Conservation (phyloP, 2,797 vertebrate species). For the Acipenser transmontanus region DNA sequence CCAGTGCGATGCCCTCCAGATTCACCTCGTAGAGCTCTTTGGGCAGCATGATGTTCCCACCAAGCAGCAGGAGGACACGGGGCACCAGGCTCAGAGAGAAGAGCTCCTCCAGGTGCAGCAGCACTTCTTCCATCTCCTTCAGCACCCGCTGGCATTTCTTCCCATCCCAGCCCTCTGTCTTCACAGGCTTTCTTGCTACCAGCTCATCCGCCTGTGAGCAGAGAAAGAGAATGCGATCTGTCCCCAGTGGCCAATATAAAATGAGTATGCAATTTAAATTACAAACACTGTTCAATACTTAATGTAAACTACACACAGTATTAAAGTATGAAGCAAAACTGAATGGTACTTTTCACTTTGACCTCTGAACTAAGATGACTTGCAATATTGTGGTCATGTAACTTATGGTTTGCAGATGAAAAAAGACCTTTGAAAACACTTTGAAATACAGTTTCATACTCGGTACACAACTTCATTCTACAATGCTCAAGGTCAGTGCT, state of each 20-base stretch:
- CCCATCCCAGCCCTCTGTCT: slow-evolving; percentile 41
- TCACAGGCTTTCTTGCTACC: slow-evolving; percentile 42
- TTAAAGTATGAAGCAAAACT: too few species aligned
- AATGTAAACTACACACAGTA: too few species aligned
- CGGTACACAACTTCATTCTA: too few species aligned
- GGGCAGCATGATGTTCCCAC: slow-evolving; percentile 73
- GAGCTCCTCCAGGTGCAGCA: slow-evolving; percentile 76
- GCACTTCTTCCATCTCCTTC: slow-evolving; percentile 71
- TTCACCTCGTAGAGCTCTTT: slow-evolving; percentile 89
- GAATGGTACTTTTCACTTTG: too few species aligned
- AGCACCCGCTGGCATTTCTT: slow-evolving; percentile 73
- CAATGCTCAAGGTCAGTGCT: too few species aligned
- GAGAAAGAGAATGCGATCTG: not conserved
- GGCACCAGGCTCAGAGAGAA: slow-evolving; percentile 82
- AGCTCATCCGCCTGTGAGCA: slow-evolving; percentile 53
- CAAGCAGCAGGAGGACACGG: slow-evolving; percentile 80
- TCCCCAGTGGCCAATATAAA: not conserved
- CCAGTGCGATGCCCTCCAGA: slow-evolving; percentile 67
- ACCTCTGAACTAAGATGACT: too few species aligned
- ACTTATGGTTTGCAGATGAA: too few species aligned
- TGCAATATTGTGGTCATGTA: too few species aligned
- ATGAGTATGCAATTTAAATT: not conserved
- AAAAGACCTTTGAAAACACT: too few species aligned
- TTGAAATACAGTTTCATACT: too few species aligned
- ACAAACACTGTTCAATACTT: too few species aligned